A percentile compares a stretch with the other conserved stretches of the same genome.
phyloP scores from a whole-genome alignment of 1,140 invertebrate species.

The Scylla paramamosain region DNA sequence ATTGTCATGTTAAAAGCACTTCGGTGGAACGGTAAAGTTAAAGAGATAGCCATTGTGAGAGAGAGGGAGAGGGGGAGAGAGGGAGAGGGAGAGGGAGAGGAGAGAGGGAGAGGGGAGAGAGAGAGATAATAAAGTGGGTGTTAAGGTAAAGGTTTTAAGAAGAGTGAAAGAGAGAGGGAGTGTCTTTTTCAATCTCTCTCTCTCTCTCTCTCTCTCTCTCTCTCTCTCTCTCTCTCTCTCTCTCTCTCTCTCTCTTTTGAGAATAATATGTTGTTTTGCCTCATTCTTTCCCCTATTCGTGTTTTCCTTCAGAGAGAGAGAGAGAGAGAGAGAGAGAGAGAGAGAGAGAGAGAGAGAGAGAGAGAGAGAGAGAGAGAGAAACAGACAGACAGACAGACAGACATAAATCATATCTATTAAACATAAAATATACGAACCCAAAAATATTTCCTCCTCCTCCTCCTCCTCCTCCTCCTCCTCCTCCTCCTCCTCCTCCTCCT shows the following conservation, averaged over 20 bases:
- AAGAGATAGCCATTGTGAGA: neutral
- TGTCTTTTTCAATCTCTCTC: no score
- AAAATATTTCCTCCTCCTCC: neutral
- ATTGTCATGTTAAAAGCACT: conserved; percentile 23
- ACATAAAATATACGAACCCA: neutral
- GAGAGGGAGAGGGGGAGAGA: neutral
- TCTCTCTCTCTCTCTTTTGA: no score
- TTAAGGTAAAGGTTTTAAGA: neutral
- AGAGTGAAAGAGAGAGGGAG: neutral
- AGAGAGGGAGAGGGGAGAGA: neutral
- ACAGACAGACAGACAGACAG: neutral
- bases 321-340: conserved; percentile 11
- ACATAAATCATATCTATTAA: neutral
- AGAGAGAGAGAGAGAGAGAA: neutral
- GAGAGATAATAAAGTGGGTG: neutral
- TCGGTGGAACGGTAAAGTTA: neutral
- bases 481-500: neutral
- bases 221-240: no score
- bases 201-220: no score
- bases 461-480: neutral
- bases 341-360: neutral
- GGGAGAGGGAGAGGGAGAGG: neutral
- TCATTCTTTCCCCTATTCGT: no score
- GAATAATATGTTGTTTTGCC: no score
- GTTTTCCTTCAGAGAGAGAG: neutral